phyloP scores from a whole-genome alignment of 2,113 vertebrate species.

The Indri indri region DNA sequence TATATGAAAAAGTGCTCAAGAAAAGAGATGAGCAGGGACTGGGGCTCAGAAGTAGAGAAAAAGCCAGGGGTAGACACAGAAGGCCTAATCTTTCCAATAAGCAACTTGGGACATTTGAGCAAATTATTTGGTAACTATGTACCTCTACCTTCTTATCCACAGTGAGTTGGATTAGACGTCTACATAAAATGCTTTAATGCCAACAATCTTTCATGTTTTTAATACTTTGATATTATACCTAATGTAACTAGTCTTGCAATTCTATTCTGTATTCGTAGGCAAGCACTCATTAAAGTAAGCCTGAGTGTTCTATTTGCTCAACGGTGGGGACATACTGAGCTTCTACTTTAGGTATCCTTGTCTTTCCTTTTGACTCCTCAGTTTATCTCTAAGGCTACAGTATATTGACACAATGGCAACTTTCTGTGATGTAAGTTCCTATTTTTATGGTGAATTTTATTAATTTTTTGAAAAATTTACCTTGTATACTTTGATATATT shows the following conservation, averaged over 20 bases:
- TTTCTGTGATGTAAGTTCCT: neutral
- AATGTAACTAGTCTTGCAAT: neutral
- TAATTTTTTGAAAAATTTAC: neutral
- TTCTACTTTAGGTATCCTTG: neutral
- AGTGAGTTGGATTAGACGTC: neutral
- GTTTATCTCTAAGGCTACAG: neutral
- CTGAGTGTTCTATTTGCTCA: neutral
- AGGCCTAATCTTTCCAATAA: neutral
- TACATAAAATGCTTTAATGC: neutral
- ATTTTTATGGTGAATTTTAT: neutral
- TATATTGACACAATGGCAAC: neutral
- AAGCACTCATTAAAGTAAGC: neutral
- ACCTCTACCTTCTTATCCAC: neutral
- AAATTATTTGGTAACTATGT: neutral
- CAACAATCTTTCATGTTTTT: neutral
- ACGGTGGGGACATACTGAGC: neutral
- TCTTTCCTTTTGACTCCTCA: neutral
- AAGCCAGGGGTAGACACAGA: neutral
- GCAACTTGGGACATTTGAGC: neutral
- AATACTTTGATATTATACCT: neutral
- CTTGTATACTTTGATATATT: neutral
- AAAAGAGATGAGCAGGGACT: neutral
- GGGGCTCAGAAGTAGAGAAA: neutral
- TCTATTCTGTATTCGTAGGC: neutral
- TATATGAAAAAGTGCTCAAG: neutral